Base-by-base conservation (phyloP, 2,797 vertebrate species). In the Salmo trutta region DNA sequence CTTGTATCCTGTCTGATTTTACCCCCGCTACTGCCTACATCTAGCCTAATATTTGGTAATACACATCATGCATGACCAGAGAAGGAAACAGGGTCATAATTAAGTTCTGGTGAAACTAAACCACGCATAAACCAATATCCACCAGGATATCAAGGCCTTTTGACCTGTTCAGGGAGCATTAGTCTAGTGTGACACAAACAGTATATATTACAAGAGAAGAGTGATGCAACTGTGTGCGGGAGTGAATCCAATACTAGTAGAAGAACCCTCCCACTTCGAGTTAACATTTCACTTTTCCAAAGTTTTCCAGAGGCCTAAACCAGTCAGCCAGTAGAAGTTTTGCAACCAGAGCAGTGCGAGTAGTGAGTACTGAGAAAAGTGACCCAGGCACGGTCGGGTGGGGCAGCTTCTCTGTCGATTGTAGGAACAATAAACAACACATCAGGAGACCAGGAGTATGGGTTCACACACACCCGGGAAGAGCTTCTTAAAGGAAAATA, bases 401-500 rank as follows among this genome's bases (percentile, higher is more conserved):
- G 14, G 65, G 65, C 65, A 31, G 27, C 15, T 67, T 67, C 65
- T 67, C 15, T 17, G 21, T 67, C 12, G 5, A 29, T 67, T 31
- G 65, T 29, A 17, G 27, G 27, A 67, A 67, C 65, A 33, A 67
- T 31, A 67, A 67, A 67, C 65, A 15, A 16, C 16, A 19, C 53
- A 5, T 56, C n/a, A 59, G 56, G 56, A 59, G 54, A n/a, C 54
- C 0, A 6, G 56, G n/a, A 21, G 56, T 59, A n/a, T 21, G 56
- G 19, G 56, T 21, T 59, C 56, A 7, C 19, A 47, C 54, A 6
- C 31, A 17, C 15, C 31, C 15, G 53, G 17, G 53, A 51, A 73
- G 77, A 81, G 81, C 73, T 64, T 10, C 17, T 68, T 33, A 52
- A 69, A 29, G 53, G 16, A 69, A 67, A 79, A 68, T 64, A 83